These are phyloP conservation scores for Erebia ligea DNA, from an alignment of 2,888 invertebrate species.

Conservation along the genomic window DNA sequence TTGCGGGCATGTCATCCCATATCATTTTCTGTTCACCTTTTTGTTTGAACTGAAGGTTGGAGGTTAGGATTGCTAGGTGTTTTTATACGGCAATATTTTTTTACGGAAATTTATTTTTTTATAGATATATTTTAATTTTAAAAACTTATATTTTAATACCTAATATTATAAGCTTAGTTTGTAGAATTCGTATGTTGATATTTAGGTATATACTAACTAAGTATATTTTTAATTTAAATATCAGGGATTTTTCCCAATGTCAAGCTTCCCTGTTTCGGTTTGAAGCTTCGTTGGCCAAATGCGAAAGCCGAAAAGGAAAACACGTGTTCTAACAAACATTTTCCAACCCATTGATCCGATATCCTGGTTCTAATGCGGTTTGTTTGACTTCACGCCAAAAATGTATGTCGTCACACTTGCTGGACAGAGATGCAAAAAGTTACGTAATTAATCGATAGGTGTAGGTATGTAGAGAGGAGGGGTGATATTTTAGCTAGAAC, in stretches of 20 bases:
- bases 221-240: too few relatives aligned
- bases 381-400: conserved; percentile 8
- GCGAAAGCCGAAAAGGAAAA: background rate
- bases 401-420: background rate
- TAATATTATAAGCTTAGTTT: too few relatives aligned
- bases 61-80: conserved; percentile 29
- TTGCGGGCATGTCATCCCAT: conserved; percentile 55
- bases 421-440: background rate
- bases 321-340: conserved; percentile 3
- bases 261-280: background rate
- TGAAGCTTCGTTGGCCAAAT: background rate
- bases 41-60: conserved; percentile 45
- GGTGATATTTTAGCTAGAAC: too few relatives aligned
- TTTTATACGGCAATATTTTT: background rate
- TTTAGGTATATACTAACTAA: background rate
- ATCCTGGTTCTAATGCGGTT: conserved; percentile 4
- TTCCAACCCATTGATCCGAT: conserved; percentile 9
- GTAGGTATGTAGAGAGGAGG: too few relatives aligned
- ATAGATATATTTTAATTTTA: background rate
- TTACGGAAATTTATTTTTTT: background rate
- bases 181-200: background rate
- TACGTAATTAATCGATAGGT: background rate
- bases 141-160: too few relatives aligned
- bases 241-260: background rate
- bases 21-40: conserved; percentile 50